Percentiles rank a stretch among this genome's conserved stretches.
Conservation (phyloP, 2,113 vertebrate species). For the Zingel zingel region DNA sequence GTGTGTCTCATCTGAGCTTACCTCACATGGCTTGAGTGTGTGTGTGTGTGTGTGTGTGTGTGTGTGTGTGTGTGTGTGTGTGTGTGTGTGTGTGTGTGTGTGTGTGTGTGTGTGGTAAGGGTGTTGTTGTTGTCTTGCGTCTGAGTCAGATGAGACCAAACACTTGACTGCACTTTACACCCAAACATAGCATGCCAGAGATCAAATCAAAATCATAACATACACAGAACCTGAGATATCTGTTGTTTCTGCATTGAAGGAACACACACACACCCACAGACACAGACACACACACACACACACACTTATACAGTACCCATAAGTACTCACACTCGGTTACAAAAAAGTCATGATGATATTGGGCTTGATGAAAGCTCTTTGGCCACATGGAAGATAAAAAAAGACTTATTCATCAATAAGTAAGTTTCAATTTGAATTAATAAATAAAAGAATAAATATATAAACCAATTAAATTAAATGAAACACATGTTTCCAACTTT, state of each 20-base stretch:
- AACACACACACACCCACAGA: not conserved
- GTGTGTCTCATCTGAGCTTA: slow-evolving; percentile 46
- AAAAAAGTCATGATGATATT: not conserved
- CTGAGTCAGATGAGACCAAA: slow-evolving; percentile 59
- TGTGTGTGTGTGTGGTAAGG: not conserved
- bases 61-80: slow-evolving; percentile 24
- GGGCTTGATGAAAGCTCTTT: not conserved
- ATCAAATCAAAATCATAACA: slow-evolving; percentile 36
- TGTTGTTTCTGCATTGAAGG: not conserved
- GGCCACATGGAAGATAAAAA: not conserved
- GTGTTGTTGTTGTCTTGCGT: slow-evolving; percentile 45
- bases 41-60: slow-evolving; percentile 23
- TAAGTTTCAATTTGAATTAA: not conserved
- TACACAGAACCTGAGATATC: slow-evolving; percentile 18
- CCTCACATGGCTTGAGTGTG: slow-evolving; percentile 11
- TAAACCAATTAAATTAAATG: not conserved
- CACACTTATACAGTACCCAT: not conserved
- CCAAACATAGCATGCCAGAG: slow-evolving; percentile 62
- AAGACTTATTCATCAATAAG: not conserved
- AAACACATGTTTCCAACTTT: no score
- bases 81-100: slow-evolving; percentile 7
- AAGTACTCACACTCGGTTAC: not conserved
- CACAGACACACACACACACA: not conserved
- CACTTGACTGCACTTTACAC: slow-evolving; percentile 52
- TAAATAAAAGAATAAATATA: not conserved